Evolutionary conservation across 2,888 invertebrate genomes (phyloP), one percentile per base, ranked within the genome.

Genomic region (Hirtodrosophila duncani): DNA sequence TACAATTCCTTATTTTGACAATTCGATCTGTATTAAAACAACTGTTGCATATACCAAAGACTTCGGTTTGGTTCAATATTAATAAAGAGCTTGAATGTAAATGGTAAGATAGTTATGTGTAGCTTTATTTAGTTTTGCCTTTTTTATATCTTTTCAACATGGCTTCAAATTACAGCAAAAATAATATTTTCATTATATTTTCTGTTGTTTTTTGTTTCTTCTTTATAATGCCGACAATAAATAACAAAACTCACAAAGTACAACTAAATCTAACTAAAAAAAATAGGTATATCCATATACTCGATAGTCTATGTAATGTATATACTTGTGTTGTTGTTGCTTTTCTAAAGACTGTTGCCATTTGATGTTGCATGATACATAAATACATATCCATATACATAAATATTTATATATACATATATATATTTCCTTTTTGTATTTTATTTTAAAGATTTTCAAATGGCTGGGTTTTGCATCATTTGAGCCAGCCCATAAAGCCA

Each of bases 211-310:
- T 80, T 80, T 59, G 64, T 48, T 17, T 11, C n/a, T 63, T 75
- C 48, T 62, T 62, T 70, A 80, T 71, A 77, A 80, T 80, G 81
- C 81, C 61, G 67, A 66, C 67, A 79, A 75, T 81, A 79, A 81
- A 75, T 79, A 81, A 75, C 80, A 75, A 75, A 75, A 75, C 81
- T 81, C 74, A 75, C 81, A 81, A 81, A 81, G 74, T 72, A 80
- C 65, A 59, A 60, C 68, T 67, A 52, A 52, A 50, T 72, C 65
- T 77, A 68, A 46, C 60, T 44, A 62, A 50, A 60, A 48, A 52
- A 55, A 48, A 45, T 33, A 33, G 31, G 33, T 39, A 53, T 67
- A 52, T 42, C 18, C 43, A 53, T 39, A 50, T 61, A 53, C 30
- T n/a, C n/a, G n/a, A 29, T 38, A 21, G 16, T 39, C n/a, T n/a